Evolutionary conservation across 2,797 vertebrate species (phyloP).

Genomic region (Taeniopygia guttata): DNA sequence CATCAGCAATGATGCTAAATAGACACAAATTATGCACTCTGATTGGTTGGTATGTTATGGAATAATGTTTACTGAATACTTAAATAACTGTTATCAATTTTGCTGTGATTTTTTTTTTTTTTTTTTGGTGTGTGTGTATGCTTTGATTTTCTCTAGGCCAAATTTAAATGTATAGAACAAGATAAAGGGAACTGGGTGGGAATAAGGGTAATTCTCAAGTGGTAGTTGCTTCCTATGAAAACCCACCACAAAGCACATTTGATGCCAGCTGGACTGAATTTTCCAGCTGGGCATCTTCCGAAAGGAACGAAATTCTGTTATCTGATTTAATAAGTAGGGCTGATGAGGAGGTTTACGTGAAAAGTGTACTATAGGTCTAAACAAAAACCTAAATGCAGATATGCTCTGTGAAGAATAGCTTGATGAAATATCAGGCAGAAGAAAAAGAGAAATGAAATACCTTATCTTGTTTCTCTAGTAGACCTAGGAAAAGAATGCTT

Average conservation of each 20-base stretch:
- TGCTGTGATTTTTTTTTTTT: neutral
- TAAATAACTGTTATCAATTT: neutral
- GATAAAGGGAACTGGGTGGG: neutral
- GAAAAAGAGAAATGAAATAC: neutral
- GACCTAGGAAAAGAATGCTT: neutral
- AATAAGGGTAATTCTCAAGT: neutral
- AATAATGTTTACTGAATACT: neutral
- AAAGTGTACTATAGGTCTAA: neutral
- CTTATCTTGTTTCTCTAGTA: neutral
- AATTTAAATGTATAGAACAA: neutral
- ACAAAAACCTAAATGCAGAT: neutral
- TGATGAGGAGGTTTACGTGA: neutral
- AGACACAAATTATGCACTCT: neutral
- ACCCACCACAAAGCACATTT: neutral
- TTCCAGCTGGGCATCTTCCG: neutral
- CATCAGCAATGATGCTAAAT: neutral
- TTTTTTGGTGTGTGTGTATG: no score
- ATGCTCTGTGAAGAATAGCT: neutral
- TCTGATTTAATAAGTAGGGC: neutral
- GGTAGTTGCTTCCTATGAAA: neutral
- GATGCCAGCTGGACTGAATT: neutral
- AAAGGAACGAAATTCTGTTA: neutral
- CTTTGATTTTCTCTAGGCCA: neutral
- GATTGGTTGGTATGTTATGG: neutral
- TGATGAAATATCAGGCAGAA: neutral